Base-by-base conservation (phyloP, 2,797 vertebrate genomes). In the Periophthalmus magnuspinnatus region DNA sequence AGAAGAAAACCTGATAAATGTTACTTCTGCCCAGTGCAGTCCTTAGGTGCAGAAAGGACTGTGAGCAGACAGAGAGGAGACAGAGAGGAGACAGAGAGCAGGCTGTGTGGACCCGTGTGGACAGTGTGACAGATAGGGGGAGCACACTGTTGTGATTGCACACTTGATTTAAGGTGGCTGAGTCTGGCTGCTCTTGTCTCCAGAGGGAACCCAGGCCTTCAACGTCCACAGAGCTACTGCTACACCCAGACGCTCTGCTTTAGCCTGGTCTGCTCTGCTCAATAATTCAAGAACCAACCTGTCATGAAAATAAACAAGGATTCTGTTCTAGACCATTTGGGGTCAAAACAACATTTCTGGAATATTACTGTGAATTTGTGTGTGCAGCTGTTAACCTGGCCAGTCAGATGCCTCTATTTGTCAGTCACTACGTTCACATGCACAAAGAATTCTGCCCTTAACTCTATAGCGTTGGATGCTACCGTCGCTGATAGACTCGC, bases 251-350 rank as follows among this genome's bases (percentile, higher is more conserved):
- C 6, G 13, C 13, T 17, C 2, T 21, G 34, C 19, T 8, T 38
- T 50, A 34, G 11, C 7, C 19, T 16, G 17, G 24, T 8, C 48
- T 3, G 24, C 21, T 45, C 2, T 28, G 45, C n/a, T 64, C 50
- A 67, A 77, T 75, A 45, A 81, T 81, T 65, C 33, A 80, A 65
- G 50, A 19, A 34, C 32, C n/a, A 38, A 28, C 21, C 68, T 38
- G 69, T 22, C 21, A 7, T 33, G 24, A 62, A 67, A 5, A 22
- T 64, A 10, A 47, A 55, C 52, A 47, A 64, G 33, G 50, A 68
- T 50, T 61, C 62, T 36, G 57, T 59, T 28, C 50, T 62, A 24
- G 5, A 10, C 10, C 21, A 11, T 13, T 4, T 6, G 7, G 21
- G 9, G 54, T 55, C 21, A 21, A 24, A 22, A 22, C 54, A 55